These are phyloP conservation scores for Panorpa germanica DNA, from an alignment of 2,888 invertebrate species.

Conservation along the genomic window DNA sequence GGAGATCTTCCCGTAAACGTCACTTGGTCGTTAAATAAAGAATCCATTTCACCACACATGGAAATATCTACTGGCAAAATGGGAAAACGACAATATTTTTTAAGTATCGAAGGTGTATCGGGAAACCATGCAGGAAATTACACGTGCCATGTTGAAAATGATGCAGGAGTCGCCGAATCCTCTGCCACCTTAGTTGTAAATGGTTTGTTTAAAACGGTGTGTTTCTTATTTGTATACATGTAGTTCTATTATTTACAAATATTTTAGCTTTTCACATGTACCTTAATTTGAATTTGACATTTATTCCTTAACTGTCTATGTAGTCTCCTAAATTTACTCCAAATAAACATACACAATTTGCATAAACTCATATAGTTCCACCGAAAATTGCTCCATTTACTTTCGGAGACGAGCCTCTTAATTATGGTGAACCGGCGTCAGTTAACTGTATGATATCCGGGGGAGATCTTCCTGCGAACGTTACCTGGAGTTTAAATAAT, in stretches of 20 bases:
- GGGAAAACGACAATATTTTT: conserved; percentile 43
- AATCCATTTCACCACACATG: conserved; percentile 22
- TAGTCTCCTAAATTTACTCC: not conserved
- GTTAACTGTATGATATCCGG: conserved; percentile 38
- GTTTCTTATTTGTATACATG: not conserved
- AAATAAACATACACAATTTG: too few relatives aligned
- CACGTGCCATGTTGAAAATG: conserved; percentile 36
- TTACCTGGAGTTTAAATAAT: conserved; percentile 33
- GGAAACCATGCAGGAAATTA: conserved; percentile 37
- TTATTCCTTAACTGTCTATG: conserved; percentile 8
- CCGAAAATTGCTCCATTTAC: conserved; percentile 53
- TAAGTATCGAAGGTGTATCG: conserved; percentile 32
- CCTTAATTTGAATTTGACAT: conserved; percentile 5
- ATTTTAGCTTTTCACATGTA: not conserved
- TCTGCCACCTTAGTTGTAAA: conserved; percentile 34
- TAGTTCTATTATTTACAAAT: not conserved
- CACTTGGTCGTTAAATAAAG: conserved; percentile 32
- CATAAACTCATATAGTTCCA: conserved; percentile 32
- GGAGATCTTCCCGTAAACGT: conserved; percentile 46
- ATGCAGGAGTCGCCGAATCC: conserved; percentile 31
- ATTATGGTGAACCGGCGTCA: conserved; percentile 40
- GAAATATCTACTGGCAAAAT: conserved; percentile 34
- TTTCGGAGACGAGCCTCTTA: conserved; percentile 46
- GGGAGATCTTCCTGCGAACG: conserved; percentile 43
- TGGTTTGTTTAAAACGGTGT: conserved; percentile 22